Base-by-base conservation (phyloP, 2,113 vertebrate species). In the Empidonax alnorum region DNA sequence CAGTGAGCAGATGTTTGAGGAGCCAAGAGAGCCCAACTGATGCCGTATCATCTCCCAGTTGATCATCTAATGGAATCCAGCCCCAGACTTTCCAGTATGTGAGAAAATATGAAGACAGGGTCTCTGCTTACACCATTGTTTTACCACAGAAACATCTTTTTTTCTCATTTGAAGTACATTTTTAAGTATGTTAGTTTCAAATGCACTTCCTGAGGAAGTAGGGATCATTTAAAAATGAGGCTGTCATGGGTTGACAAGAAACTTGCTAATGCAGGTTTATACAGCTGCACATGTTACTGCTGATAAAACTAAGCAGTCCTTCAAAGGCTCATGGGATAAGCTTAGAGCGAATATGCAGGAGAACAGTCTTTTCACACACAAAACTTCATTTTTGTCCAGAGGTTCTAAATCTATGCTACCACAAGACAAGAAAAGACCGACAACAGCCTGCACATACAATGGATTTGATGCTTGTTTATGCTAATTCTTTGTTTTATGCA, bases 121-220 rank as follows among this genome's bases (percentile, higher is more conserved):
- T 37, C 19, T 76, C 58, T 72, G 17, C 23, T 76, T 65, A 31
- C 12, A 37, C 12, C 35, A 37, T 42, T 79, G 63, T 65, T 92
- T 91, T 66, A 62, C 39, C 53, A 55, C 21, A 44, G 59, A 67
- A 84, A 82, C 67, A 46, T 14, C 8, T 84, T 91, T 94, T 94
- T 79, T 93, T 68, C 78, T 44, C 69, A 85, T 93, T 75, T 75
- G 41, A 96, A 73, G 41, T 33, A 37, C 65, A 22, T 25, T 72
- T 82, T 73, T 14, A 76, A 79, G 25, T 41, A 30, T 0, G 0
- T 89, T 39, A 35, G 10, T 37, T 87, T 62, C 35, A 80, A 86
- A 81, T 63, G 35, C 10, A 55, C 44, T 87, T 94, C 63, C 91
- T 93, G 84, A 93, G 72, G 81, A 95, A 94, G n/a, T 6, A 68